phyloP scores from a whole-genome alignment of 2,888 invertebrate genomes.

The Amaurobius ferox region DNA sequence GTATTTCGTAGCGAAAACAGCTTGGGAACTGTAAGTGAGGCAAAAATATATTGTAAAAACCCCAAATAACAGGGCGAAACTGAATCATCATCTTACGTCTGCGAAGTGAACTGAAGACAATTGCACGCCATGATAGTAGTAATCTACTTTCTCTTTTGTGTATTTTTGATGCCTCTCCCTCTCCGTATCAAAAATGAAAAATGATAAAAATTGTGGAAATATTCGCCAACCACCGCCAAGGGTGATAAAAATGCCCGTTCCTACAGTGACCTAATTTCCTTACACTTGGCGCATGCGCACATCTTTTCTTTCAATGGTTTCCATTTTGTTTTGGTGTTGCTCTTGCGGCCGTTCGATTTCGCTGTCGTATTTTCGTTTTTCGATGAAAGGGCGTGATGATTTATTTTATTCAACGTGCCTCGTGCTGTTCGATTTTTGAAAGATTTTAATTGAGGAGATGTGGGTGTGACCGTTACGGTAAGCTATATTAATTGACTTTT shows the following conservation, averaged over 20 bases:
- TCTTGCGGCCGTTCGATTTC: not conserved
- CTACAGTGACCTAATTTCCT: conserved; percentile 39
- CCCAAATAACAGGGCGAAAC: not conserved
- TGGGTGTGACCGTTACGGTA: not conserved
- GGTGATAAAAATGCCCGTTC: conserved; percentile 32
- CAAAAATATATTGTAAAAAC: too few species aligned
- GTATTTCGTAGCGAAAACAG: too few species aligned
- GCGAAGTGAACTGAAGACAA: not conserved
- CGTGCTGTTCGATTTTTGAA: not conserved
- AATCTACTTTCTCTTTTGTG: not conserved
- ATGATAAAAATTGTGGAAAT: not conserved
- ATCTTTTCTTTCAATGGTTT: not conserved
- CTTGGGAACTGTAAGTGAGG: too few species aligned
- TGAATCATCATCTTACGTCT: not conserved
- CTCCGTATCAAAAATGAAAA: conserved; percentile 24
- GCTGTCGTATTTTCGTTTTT: not conserved
- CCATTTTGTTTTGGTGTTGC: not conserved
- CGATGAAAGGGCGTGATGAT: not conserved
- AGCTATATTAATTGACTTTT: conserved; percentile 6
- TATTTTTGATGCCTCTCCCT: conserved; percentile 8
- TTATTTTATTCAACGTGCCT: not conserved
- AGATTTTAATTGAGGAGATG: conserved; percentile 6
- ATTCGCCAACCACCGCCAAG: not conserved
- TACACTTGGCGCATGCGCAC: conserved; percentile 21
- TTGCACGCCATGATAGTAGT: not conserved